These are phyloP conservation scores for Cerastoderma edule DNA, from an alignment of 2,888 invertebrate species.

Conservation along the genomic window DNA sequence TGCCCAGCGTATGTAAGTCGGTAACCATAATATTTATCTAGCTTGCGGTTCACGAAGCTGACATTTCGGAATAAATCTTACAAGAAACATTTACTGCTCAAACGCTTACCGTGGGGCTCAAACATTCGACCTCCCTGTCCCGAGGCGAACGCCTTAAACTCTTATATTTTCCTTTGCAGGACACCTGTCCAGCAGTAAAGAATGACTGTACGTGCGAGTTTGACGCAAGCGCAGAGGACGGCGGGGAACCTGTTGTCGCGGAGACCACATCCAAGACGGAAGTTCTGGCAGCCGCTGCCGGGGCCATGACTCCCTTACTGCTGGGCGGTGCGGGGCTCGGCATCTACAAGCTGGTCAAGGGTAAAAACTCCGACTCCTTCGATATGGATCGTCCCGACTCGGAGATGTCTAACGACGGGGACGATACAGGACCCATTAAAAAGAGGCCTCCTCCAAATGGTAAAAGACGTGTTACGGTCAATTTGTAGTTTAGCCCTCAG, in stretches of 20 bases:
- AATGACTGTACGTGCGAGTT: slow-evolving; percentile 49
- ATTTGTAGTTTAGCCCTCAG: no score
- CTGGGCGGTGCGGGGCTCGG: slow-evolving; percentile 58
- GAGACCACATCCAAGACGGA: slow-evolving; percentile 46
- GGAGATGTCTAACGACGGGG: slow-evolving; percentile 28
- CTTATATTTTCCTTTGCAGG: slow-evolving; percentile 10
- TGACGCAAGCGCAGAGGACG: slow-evolving; percentile 39
- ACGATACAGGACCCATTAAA: not conserved
- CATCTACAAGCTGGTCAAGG: slow-evolving; percentile 53
- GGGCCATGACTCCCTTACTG: slow-evolving; percentile 59
- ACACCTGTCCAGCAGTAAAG: slow-evolving; percentile 38
- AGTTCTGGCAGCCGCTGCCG: slow-evolving; percentile 55
- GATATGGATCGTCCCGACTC: slow-evolving; percentile 34
- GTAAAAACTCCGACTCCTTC: slow-evolving; percentile 22
- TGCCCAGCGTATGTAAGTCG: no score
- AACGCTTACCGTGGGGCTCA: no score
- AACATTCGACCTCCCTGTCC: no score
- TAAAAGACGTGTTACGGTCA: slow-evolving; percentile 41
- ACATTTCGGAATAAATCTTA: no score
- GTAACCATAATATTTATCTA: no score
- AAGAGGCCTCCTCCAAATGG: slow-evolving; percentile 29
- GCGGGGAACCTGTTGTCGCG: slow-evolving; percentile 32
- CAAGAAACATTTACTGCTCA: no score
- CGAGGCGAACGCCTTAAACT: no score
- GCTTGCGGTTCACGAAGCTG: no score